These are phyloP conservation scores for Heterochromis multidens DNA, from an alignment of 2,113 vertebrate genomes.

Conservation along the genomic window DNA sequence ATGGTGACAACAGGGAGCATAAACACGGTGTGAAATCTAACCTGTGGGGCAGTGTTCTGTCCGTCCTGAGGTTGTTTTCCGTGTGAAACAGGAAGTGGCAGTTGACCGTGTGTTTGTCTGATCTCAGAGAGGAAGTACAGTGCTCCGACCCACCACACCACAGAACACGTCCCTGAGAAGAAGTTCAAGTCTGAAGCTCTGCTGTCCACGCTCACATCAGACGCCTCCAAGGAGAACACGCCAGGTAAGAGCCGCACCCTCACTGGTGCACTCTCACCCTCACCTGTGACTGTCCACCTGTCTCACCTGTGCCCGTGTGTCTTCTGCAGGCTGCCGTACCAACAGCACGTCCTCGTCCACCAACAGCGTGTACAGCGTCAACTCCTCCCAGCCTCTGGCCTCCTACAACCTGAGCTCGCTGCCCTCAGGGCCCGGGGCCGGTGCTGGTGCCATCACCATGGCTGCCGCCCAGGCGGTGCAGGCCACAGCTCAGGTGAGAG, in stretches of 20 bases:
- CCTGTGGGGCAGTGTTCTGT: neutral
- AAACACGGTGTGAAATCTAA: neutral
- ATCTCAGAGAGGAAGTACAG: constrained; percentile 93
- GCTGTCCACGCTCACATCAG: constrained; percentile 94
- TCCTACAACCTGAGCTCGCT: constrained; percentile 93
- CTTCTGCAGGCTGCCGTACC: constrained; percentile 85
- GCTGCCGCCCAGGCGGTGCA: constrained; percentile 98
- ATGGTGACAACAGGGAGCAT: neutral
- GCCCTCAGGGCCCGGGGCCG: constrained; percentile 83
- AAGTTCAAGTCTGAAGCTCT: constrained; percentile 99
- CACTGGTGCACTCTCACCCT: neutral
- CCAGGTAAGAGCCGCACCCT: constrained; percentile 73
- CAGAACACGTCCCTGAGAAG: constrained; percentile 96
- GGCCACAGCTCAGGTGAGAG: constrained; percentile 88
- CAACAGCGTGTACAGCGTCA: constrained; percentile 90
- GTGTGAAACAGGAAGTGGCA: neutral
- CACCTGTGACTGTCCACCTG: neutral
- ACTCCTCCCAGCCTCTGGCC: constrained; percentile 89
- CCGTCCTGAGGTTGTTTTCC: neutral
- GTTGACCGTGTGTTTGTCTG: neutral
- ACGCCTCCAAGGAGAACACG: constrained; percentile 95
- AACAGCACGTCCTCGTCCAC: constrained; percentile 86
- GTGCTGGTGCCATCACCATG: constrained; percentile 98
- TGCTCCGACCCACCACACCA: constrained; percentile 87
- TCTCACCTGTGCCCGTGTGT: neutral